Evolutionary conservation across 2,797 vertebrate genomes (phyloP).

Genomic region (Alfaro cultratus): DNA sequence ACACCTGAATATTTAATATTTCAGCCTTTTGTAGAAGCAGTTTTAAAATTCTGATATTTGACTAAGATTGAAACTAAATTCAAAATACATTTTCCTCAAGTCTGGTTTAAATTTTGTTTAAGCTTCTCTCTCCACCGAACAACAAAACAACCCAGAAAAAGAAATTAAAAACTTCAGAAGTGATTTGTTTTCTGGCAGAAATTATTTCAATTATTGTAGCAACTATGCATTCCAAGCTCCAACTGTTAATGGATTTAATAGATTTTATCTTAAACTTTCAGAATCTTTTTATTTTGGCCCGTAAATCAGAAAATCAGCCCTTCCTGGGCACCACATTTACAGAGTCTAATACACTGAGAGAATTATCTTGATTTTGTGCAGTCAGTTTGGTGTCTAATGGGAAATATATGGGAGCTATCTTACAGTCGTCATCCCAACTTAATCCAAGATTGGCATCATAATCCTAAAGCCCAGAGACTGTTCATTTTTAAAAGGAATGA

Average conservation of each 20-base stretch:
- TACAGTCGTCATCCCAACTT: slow-evolving; percentile 13
- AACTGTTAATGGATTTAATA: neutral
- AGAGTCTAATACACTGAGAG: neutral
- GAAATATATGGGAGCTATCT: slow-evolving; percentile 5
- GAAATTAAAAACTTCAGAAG: neutral
- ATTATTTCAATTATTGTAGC: neutral
- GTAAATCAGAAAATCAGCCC: neutral
- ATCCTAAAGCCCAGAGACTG: slow-evolving; percentile 40
- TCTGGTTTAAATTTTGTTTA: neutral
- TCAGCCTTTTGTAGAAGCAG: neutral
- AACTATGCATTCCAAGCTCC: neutral
- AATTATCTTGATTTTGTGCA: slow-evolving; percentile 12
- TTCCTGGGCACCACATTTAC: neutral
- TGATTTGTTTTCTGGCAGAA: neutral
- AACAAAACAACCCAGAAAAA: neutral
- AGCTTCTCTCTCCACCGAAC: neutral
- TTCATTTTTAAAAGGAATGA: slow-evolving; percentile 13
- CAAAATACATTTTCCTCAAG: neutral
- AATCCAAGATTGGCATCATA: slow-evolving; percentile 39
- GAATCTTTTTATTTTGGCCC: neutral
- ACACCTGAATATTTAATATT: neutral
- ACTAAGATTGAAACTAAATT: neutral
- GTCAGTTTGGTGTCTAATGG: slow-evolving; percentile 9
- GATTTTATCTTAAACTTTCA: neutral
- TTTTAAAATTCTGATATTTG: neutral